phyloP scores from a whole-genome alignment of 2,797 vertebrate species.

The Cyclopterus lumpus region DNA sequence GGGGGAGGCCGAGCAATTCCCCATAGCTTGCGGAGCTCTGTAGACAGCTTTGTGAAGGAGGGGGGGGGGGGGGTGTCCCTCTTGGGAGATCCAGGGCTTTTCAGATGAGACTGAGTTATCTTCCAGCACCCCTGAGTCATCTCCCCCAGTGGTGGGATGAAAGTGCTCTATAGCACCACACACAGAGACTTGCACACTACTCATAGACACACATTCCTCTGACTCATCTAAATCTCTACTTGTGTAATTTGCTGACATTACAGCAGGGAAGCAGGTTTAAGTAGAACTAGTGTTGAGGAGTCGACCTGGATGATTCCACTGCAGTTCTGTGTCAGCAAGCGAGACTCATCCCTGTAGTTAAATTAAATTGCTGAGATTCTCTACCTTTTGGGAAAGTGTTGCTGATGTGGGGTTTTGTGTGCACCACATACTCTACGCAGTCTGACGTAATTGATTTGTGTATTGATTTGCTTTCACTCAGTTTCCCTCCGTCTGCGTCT shows the following conservation, averaged over 20 bases:
- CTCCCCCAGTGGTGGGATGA: conserved; percentile 53
- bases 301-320: conserved; percentile 40
- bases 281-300: conserved; percentile 65
- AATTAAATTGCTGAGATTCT: conserved; percentile 44
- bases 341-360: conserved; percentile 33
- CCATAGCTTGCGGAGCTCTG: conserved; percentile 40
- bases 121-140: conserved; percentile 64
- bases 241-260: conserved; percentile 72
- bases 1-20: conserved; percentile 41
- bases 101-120: conserved; percentile 74
- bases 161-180: conserved; percentile 62
- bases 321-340: conserved; percentile 35
- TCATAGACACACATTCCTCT: conserved; percentile 30
- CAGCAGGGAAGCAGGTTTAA: conserved; percentile 56
- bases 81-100: conserved; percentile 64
- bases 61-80: no score
- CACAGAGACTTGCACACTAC: conserved; percentile 7
- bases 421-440: neutral
- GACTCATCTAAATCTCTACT: conserved; percentile 61
- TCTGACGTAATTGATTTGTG: conserved; percentile 40
- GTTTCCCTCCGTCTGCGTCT: conserved; percentile 17
- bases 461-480: conserved; percentile 42
- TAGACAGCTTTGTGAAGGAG: conserved; percentile 51
- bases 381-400: conserved; percentile 36
- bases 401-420: conserved; percentile 34